Percentiles rank a stretch among this genome's conserved stretches.
These are phyloP conservation scores for Sarcophaga caerulescens DNA, from an alignment of 2,888 invertebrate species.

Conservation along the genomic window DNA sequence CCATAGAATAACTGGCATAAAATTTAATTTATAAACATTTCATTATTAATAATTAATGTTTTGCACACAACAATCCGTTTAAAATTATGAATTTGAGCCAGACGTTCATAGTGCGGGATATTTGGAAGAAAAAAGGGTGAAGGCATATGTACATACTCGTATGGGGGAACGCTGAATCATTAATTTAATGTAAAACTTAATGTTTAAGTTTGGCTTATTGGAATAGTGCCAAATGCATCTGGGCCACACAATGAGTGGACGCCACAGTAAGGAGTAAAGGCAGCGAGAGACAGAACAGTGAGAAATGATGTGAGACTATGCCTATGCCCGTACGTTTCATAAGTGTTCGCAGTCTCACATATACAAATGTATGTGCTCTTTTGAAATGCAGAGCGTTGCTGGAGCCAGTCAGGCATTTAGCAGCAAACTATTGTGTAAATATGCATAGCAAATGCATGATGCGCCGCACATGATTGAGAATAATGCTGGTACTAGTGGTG, in stretches of 20 bases:
- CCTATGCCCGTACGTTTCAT: conserved; percentile 7
- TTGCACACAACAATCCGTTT: background rate
- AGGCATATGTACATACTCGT: background rate
- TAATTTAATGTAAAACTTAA: conserved; percentile 71
- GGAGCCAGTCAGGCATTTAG: conserved; percentile 61
- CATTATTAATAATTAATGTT: background rate
- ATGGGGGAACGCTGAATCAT: conserved; percentile 65
- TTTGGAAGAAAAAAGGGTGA: background rate
- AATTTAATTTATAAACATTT: background rate
- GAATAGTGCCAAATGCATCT: conserved; percentile 69
- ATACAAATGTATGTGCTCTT: background rate
- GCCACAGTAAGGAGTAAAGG: background rate
- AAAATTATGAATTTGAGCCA: background rate
- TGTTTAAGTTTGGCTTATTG: conserved; percentile 71
- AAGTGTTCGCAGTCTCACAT: background rate
- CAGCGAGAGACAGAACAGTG: conserved; percentile 1
- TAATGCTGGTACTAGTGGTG: conserved; percentile 58
- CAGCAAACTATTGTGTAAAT: conserved; percentile 77
- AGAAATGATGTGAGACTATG: conserved; percentile 3
- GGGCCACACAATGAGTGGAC: conserved; percentile 37
- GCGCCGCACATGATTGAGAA: conserved; percentile 51
- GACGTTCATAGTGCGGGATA: background rate
- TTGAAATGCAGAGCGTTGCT: conserved; percentile 39
- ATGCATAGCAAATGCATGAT: conserved; percentile 78
- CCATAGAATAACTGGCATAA: background rate